These are phyloP conservation scores for Amphilophus citrinellus DNA, from an alignment of 2,113 vertebrate genomes.

Conservation along the genomic window DNA sequence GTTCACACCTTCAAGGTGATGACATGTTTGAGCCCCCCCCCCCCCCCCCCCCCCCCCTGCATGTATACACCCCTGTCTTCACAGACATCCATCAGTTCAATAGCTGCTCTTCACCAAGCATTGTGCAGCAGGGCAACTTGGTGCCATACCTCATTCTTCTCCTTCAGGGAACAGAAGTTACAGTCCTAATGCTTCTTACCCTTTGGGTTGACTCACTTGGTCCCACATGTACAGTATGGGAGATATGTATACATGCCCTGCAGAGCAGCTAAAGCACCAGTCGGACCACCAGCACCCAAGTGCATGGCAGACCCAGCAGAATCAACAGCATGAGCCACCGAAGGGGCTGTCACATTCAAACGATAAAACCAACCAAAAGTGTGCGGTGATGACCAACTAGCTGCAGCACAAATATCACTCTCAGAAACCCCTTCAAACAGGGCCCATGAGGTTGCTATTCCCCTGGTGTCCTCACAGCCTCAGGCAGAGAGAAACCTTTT, in stretches of 20 bases:
- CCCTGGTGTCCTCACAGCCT: background rate
- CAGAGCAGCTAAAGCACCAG: background rate
- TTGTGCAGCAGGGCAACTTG: background rate
- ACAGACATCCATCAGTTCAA: background rate
- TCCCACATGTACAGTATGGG: fast-evolving
- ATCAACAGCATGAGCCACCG: no score
- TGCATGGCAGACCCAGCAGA: no score
- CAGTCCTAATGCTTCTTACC: fast-evolving
- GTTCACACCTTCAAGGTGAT: background rate
- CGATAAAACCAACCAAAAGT: background rate
- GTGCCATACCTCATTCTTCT: background rate
- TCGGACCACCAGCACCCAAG: no score
- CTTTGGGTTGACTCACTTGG: fast-evolving
- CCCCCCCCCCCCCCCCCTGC: background rate
- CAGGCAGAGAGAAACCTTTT: background rate
- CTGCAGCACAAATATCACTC: background rate
- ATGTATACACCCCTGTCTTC: fast-evolving
- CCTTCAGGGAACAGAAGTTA: background rate
- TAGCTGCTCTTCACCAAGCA: fast-evolving
- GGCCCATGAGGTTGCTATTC: background rate
- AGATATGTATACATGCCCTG: background rate
- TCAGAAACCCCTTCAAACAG: background rate
- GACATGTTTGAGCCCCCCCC: background rate
- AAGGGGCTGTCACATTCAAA: no score
- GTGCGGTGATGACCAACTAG: background rate